These are phyloP conservation scores for Sitta europaea DNA, from an alignment of 2,113 vertebrate genomes.

Conservation along the genomic window DNA sequence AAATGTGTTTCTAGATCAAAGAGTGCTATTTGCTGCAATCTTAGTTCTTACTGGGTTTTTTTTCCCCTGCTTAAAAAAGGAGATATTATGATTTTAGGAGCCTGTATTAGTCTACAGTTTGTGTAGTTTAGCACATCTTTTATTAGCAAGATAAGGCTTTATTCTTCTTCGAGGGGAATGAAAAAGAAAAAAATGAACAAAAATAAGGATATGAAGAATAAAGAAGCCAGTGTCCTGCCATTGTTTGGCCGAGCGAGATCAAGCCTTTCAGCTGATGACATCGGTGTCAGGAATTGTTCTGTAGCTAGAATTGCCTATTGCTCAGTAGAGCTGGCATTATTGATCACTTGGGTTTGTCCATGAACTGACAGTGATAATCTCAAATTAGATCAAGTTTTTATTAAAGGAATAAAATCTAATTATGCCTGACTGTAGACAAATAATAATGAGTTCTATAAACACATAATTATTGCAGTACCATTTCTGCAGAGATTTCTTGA, in stretches of 20 bases:
- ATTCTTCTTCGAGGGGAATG: not conserved
- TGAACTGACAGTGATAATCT: constrained; percentile 17
- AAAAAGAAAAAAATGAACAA: not conserved
- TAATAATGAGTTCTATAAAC: not conserved
- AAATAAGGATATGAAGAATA: not conserved
- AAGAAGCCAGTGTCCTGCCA: not conserved
- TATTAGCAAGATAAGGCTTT: not conserved
- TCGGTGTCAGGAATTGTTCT: not conserved
- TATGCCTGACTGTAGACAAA: not conserved
- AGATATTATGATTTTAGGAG: not conserved
- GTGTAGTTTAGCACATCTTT: not conserved
- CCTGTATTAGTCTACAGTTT: not conserved
- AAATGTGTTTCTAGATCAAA: not conserved
- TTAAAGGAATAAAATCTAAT: constrained; percentile 44
- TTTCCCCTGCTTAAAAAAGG: not conserved
- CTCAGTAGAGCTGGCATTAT: not conserved
- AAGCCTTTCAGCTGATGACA: not conserved
- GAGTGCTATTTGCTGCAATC: not conserved
- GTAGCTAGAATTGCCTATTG: not conserved
- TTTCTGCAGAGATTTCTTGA: not conserved
- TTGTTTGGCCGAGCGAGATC: not conserved
- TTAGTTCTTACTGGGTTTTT: not conserved
- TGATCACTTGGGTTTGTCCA: not conserved
- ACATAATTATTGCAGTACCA: not conserved
- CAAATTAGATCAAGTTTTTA: constrained; percentile 50